phyloP scores from a whole-genome alignment of 2,888 invertebrate genomes.

The Geotrupes spiniger region DNA sequence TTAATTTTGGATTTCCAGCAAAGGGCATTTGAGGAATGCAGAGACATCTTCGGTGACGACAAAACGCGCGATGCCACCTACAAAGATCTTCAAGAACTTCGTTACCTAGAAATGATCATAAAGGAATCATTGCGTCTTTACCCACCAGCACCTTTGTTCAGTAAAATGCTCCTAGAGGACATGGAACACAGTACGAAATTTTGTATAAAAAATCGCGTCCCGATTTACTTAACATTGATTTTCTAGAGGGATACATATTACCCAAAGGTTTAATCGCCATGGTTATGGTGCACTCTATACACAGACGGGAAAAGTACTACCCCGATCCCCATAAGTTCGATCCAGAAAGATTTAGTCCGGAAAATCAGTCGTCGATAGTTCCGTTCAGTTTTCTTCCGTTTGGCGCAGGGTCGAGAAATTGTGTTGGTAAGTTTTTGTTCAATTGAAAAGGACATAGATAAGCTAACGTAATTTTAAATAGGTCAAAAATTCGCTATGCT shows the following conservation, averaged over 20 bases:
- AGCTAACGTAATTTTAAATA: slow-evolving; percentile 11
- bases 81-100: slow-evolving; percentile 53
- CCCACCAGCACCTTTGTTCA: slow-evolving; percentile 55
- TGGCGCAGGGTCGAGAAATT: slow-evolving; percentile 42
- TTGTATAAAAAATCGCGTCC: too few species aligned
- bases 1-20: slow-evolving; percentile 35
- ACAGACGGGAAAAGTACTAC: slow-evolving; percentile 49
- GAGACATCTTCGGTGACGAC: slow-evolving; percentile 39
- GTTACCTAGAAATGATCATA: slow-evolving; percentile 55
- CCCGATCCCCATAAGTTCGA: slow-evolving; percentile 46
- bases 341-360: slow-evolving; percentile 42
- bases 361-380: slow-evolving; percentile 35
- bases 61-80: slow-evolving; percentile 27
- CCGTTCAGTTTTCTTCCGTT: slow-evolving; percentile 42
- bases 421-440: slow-evolving; percentile 28
- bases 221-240: too few species aligned
- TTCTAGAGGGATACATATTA: slow-evolving; percentile 18
- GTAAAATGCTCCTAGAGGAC: slow-evolving; percentile 49
- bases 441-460: too few species aligned
- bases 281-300: slow-evolving; percentile 31
- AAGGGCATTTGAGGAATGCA: slow-evolving; percentile 44
- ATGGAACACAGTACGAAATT: slow-evolving; percentile 35
- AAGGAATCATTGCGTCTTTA: slow-evolving; percentile 55
- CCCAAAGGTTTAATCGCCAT: slow-evolving; percentile 20
- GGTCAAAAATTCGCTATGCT: slow-evolving; percentile 52